Base-by-base conservation (phyloP, 1,140 invertebrate species). In the Helicoverpa zea region DNA sequence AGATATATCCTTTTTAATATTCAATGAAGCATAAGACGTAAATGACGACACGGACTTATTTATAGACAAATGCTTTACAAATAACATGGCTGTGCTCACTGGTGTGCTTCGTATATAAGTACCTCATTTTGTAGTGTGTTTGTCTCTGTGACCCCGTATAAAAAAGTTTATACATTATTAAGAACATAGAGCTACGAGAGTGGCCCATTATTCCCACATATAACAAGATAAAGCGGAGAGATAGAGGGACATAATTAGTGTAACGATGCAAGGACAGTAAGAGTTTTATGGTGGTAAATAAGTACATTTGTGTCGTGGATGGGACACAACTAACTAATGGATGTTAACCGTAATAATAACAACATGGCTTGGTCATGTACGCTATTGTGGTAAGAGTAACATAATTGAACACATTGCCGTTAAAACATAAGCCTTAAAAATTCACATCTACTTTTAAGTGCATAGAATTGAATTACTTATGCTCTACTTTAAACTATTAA, bases 401-500 rank as follows among this genome's bases (percentile, higher is more conserved):
- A 75, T 72, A 72, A 56, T 51, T 72, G 49, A 29, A 35, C 13
- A 72, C 52, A 56, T 56, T 72, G 30, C 23, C 14, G 51, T 72
- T 68, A n/a, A 30, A 11, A 54, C 43, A n/a, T 7, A 30, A 72
- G 14, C 30, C 13, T 30, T 64, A 35, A 43, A 43, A 43, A 43
- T 43, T 9, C 35, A 7, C 35, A 43, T 66, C 16, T n/a, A 47
- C 10, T 30, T 35, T 43, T 35, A 14, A 43, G 30, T 14, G 14
- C 9, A 11, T n/a, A 16, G 63, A 12, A 66, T 35, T n/a, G 47
- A 43, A 56, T 74, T 13, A 35, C 29, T 74, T 16, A 72, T 79
- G 78, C 64, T 86, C 88, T 84, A 85, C 83, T 72, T 43, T 61
- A 54, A 79, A 84, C 70, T 81, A 78, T 88, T 84, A 83, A 88